Percentiles rank a stretch among this genome's conserved stretches.
Evolutionary conservation across 2,113 vertebrate species (phyloP).

Genomic region (Malurus melanocephalus): DNA sequence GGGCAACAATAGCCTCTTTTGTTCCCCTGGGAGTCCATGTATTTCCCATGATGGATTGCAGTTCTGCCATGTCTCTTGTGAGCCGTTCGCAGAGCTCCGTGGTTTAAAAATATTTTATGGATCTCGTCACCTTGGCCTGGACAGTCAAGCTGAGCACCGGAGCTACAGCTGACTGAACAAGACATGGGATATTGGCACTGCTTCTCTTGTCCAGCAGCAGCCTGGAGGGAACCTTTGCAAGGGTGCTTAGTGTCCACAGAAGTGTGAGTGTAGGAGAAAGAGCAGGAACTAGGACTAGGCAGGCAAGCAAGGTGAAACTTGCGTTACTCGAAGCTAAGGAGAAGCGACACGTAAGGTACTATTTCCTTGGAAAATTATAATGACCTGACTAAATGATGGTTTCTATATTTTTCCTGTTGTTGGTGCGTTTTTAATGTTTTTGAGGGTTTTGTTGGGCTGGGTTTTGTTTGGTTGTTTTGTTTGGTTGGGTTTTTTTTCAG

Average conservation of each 20-base stretch:
- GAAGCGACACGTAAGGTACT: rapidly evolving
- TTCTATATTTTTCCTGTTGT: background rate
- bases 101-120: background rate
- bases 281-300: background rate
- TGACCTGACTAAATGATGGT: rapidly evolving
- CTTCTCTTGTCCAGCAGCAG: background rate
- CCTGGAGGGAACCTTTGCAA: background rate
- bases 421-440: background rate
- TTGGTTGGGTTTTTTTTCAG: background rate
- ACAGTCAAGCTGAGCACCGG: background rate
- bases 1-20: background rate
- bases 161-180: background rate
- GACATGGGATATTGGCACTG: background rate
- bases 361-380: background rate
- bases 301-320: background rate
- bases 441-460: background rate
- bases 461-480: background rate
- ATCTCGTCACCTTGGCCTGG: background rate
- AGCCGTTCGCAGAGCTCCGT: rapidly evolving
- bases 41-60: background rate
- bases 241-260: background rate
- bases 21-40: background rate
- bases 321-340: background rate
- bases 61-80: background rate
- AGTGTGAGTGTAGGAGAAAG: background rate